Percentiles rank a stretch among this genome's conserved stretches.
Conservation (phyloP, 2,113 vertebrate genomes). For the Ceyx melanurus region DNA sequence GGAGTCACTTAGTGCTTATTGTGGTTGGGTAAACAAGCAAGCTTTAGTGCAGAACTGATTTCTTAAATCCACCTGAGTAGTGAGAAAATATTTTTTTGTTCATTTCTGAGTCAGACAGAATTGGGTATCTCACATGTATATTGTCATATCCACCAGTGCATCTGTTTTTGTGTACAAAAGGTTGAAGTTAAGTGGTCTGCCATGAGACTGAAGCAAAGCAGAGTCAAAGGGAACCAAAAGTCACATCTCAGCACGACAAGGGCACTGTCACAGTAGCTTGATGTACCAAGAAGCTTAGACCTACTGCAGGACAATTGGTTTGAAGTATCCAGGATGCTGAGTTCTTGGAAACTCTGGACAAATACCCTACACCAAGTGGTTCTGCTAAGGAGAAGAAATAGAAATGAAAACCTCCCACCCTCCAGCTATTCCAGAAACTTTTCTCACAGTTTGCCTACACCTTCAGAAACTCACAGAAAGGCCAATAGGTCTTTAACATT, state of each 20-base stretch:
- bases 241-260: not conserved
- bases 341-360: not conserved
- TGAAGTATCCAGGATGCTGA: not conserved
- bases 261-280: rapidly evolving
- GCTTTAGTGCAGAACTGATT: not conserved
- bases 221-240: not conserved
- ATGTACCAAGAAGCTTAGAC: rapidly evolving
- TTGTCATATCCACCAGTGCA: too few relatives aligned
- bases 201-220: not conserved
- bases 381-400: not conserved
- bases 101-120: not conserved
- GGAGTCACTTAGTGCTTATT: not conserved
- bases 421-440: not conserved
- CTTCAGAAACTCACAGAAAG: not conserved
- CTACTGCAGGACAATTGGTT: too few relatives aligned
- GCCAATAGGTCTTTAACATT: not conserved
- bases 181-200: not conserved
- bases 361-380: not conserved
- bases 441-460: not conserved
- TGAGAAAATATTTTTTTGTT: not conserved
- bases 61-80: not conserved
- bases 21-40: not conserved
- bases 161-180: not conserved
- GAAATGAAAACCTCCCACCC: not conserved
- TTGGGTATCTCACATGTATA: rapidly evolving